Evolutionary conservation across 2,113 vertebrate genomes (phyloP), one percentile per base, ranked within the genome.

Genomic region (Hyperoodon ampullatus): DNA sequence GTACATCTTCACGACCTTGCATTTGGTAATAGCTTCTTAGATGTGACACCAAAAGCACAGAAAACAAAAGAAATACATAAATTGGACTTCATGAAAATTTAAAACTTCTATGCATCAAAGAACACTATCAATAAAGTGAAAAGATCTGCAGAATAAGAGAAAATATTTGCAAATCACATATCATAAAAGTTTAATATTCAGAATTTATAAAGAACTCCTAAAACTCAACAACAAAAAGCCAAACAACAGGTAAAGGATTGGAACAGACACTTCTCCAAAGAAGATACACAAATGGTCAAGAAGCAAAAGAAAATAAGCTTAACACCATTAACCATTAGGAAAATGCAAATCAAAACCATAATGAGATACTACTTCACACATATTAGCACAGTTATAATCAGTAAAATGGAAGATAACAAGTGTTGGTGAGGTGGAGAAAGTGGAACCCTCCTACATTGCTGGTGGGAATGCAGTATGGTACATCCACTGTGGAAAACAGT

Each of bases 201-300:
- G 60, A 58, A 85, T 18, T 70, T 53, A 39, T 35, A 58, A 92
- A 75, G 28, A 89, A 70, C 9, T 50, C 35, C 50, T 95, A 71
- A 96, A 95, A 90, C 30, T 85, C 88, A 95, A 92, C 60, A 88
- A 83, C 39, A 61, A 35, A 72, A 87, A 53, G 35, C 19, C 24
- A 58, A 60, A 81, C 11, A 83, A 58, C 14, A 23, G 6, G 61
- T 61, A 70, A 63, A 85, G 30, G 19, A 75, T 21, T 81, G 58
- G 14, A 94, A n/a, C 4, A 89, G 26, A 26, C 12, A 91, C 47
- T 72, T 88, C 53, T 75, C n/a, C 18, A 78, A n/a, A 80, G 53
- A 78, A 88, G n/a, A 77, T 9, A 63, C 6, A 58, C 30, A 93
- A 60, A 70, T 39, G n/a, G 50, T 42, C n/a, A 68, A 82, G 7